Conservation (phyloP, 2,888 invertebrate species). For the Tipula confusa region DNA sequence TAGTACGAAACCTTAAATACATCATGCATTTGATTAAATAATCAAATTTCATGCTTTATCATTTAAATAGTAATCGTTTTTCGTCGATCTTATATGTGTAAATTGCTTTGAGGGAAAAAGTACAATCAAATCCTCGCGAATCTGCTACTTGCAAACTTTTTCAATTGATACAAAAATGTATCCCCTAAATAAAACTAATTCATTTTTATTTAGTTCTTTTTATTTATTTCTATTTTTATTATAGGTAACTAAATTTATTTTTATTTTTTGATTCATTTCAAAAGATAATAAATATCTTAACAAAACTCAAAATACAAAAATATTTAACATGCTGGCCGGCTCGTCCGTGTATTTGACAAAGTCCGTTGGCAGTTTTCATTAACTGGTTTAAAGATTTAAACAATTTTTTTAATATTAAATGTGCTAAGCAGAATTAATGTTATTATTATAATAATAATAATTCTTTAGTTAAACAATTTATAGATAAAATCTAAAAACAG, state of each 20-base stretch:
- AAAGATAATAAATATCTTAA: neutral
- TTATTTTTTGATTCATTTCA: conserved; percentile 27
- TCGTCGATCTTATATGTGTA: neutral
- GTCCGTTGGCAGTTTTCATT: conserved; percentile 37
- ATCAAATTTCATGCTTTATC: neutral
- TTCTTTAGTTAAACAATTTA: neutral
- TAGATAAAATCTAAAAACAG: conserved; percentile 25
- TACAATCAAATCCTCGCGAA: neutral
- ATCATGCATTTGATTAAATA: neutral
- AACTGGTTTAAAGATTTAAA: conserved; percentile 25
- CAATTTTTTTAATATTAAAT: neutral
- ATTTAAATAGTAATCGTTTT: neutral
- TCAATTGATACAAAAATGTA: neutral
- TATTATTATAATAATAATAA: conserved; percentile 3
- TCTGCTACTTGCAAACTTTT: neutral
- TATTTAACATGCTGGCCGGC: conserved; percentile 43
- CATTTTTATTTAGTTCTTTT: neutral
- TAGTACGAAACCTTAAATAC: neutral
- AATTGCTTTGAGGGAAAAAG: neutral
- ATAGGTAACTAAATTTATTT: conserved; percentile 27
- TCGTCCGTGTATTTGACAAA: conserved; percentile 49
- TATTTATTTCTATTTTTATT: neutral
- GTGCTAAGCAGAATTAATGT: neutral
- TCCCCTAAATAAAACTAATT: neutral
- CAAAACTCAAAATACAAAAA: conserved; percentile 26